phyloP scores from a whole-genome alignment of 2,113 vertebrate genomes.

The Percopsis transmontana region DNA sequence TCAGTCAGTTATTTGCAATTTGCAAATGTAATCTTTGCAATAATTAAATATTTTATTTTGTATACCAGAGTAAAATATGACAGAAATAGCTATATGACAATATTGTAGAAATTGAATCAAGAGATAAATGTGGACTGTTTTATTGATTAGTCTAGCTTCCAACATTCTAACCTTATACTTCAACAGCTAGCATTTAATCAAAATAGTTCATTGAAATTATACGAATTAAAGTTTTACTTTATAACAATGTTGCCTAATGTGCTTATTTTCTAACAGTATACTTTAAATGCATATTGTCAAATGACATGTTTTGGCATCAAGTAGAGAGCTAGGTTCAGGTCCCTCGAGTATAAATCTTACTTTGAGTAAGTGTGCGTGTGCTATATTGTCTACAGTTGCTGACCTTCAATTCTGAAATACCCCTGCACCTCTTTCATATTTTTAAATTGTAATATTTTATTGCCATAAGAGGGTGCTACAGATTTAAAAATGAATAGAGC shows the following conservation, averaged over 20 bases:
- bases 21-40: conserved; percentile 52
- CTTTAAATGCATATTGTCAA: too few species aligned
- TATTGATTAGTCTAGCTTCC: conserved; percentile 45
- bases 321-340: too few species aligned
- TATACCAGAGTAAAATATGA: conserved; percentile 40
- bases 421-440: too few species aligned
- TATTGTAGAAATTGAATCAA: conserved; percentile 48
- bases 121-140: conserved; percentile 52
- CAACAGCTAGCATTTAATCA: conserved; percentile 52
- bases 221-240: conserved; percentile 77
- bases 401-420: too few species aligned
- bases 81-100: conserved; percentile 37
- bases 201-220: conserved; percentile 48
- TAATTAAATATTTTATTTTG: conserved; percentile 64
- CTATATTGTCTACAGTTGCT: too few species aligned
- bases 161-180: conserved; percentile 62
- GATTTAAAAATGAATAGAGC: too few species aligned
- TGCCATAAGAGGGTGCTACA: too few species aligned
- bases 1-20: conserved; percentile 38
- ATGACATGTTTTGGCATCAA: too few species aligned
- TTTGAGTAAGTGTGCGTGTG: too few species aligned
- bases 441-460: too few species aligned
- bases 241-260: conserved; percentile 17
- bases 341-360: too few species aligned
- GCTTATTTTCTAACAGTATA: not conserved